These are phyloP conservation scores for Tenebrio molitor DNA, from an alignment of 1,140 invertebrate species.

Conservation along the genomic window DNA sequence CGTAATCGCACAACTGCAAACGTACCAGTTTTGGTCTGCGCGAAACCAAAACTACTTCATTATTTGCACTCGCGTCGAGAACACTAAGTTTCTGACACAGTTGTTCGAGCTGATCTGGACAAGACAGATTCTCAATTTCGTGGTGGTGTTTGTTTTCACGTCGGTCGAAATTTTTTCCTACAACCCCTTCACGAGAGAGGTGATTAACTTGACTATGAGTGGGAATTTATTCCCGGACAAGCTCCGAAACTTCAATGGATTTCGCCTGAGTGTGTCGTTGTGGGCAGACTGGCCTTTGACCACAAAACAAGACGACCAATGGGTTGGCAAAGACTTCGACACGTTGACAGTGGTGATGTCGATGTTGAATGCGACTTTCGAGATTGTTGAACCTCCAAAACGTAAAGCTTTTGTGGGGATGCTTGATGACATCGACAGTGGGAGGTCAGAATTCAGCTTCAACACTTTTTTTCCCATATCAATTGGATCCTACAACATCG, in stretches of 20 bases:
- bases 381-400: conserved; percentile 1
- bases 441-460: conserved; percentile 29
- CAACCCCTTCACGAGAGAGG: not conserved
- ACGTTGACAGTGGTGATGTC: no score
- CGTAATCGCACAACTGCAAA: not conserved
- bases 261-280: not conserved
- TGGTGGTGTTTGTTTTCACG: not conserved
- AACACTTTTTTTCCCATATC: not conserved
- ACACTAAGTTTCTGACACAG: not conserved
- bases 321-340: conserved; percentile 8
- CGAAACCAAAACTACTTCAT: not conserved
- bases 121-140: not conserved
- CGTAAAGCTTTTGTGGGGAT: not conserved
- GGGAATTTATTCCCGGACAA: not conserved
- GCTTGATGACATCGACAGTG: not conserved
- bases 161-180: not conserved
- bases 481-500: not conserved
- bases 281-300: not conserved
- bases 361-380: conserved; percentile 8
- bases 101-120: not conserved
- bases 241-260: conserved; percentile 8
- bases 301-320: not conserved
- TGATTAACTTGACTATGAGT: not conserved
- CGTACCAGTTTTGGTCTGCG: not conserved
- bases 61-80: not conserved